Base-by-base conservation (phyloP, 2,888 invertebrate genomes). In the Hydraecia micacea region DNA sequence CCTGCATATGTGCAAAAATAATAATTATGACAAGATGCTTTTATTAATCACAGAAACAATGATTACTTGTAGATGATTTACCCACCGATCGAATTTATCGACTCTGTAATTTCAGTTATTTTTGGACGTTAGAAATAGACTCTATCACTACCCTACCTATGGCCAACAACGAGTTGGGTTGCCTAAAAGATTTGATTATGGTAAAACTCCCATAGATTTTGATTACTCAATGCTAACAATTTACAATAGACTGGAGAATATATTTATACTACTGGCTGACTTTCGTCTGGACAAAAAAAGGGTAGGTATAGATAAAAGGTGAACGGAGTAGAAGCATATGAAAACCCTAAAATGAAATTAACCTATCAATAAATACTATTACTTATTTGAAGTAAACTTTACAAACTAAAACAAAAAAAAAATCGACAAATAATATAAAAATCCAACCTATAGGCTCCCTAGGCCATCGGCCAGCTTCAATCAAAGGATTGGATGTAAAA, bases 31-130 rank as follows among this genome's bases (percentile, higher is more conserved):
- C 0, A 66, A 32, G 67, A 68, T 49, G 13, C 3, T 36, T 66
- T 79, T n/a, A 69, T 42, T 42, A 58, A 28, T 55, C 39, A 52
- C 4, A 62, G 13, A 49, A 60, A n/a, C n/a, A n/a, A n/a, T n/a
- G n/a, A n/a, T 42, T 15, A 36, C 28, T 68, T 79, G 18, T n/a
- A 15, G 9, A 60, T 70, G 32, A 52, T 52, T 62, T 46, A 58
- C 25, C 32, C 15, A 42, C 32, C 39, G 25, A n/a, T 3, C 32
- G n/a, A 49, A 42, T 60, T 71, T 58, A 60, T 71, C 32, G 66
- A 79, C 28, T 78, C 49, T 78, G 71, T 79, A 71, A 79, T 79
- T 71, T 71, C 42, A 32, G 52, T 76, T 82, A 71, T 81, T 77
- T 68, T 58, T 65, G 42, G 39, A 25, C 18, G 39, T 46, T 52